Conservation (phyloP, 2,113 vertebrate species). For the Odocoileus virginianus region DNA sequence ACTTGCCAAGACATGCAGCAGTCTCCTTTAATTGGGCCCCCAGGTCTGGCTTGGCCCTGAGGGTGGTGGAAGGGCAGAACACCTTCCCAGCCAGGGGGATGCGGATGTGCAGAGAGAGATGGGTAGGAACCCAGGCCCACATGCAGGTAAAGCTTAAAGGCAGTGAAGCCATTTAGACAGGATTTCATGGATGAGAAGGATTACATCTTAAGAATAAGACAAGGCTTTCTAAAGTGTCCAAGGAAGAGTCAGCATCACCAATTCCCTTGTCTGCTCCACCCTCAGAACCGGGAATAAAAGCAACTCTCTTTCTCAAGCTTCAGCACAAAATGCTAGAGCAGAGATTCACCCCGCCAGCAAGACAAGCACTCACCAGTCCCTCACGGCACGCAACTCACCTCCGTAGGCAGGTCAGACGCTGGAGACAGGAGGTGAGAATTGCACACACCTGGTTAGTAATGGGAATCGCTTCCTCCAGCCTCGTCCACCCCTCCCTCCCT, state of each 20-base stretch:
- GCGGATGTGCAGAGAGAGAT: background rate
- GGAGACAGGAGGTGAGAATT: background rate
- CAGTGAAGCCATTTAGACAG: background rate
- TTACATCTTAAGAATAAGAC: background rate
- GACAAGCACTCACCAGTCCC: background rate
- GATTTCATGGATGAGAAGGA: background rate
- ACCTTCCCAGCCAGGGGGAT: background rate
- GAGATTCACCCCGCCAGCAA: background rate
- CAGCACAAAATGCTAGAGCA: background rate
- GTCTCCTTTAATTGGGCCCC: background rate
- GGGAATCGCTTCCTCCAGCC: background rate
- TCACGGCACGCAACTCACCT: background rate
- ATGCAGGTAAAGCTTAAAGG: background rate
- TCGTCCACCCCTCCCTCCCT: background rate
- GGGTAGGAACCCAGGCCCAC: background rate
- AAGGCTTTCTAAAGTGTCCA: background rate
- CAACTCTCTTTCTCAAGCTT: background rate
- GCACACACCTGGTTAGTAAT: background rate
- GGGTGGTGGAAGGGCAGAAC: rapidly evolving
- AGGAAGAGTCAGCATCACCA: background rate
- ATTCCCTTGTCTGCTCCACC: background rate
- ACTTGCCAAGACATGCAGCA: background rate
- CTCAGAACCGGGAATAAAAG: background rate
- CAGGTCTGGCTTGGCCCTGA: background rate
- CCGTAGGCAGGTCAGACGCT: background rate